These are phyloP conservation scores for Schizopygopsis malacanthus DNA, from an alignment of 2,797 vertebrate genomes.

Conservation along the genomic window DNA sequence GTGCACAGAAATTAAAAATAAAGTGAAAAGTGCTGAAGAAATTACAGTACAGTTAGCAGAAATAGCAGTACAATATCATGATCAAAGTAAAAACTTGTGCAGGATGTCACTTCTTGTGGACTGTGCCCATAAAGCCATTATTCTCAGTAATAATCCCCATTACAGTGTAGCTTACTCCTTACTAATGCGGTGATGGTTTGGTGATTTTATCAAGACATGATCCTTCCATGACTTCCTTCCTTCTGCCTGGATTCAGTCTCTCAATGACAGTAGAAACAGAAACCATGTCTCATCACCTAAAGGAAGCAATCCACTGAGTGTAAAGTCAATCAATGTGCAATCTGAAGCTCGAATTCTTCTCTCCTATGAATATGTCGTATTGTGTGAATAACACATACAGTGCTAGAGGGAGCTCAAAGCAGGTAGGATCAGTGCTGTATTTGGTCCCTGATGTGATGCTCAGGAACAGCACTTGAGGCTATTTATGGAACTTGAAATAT, in stretches of 20 bases:
- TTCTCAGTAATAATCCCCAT: background rate
- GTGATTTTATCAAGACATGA: background rate
- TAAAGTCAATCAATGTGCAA: background rate
- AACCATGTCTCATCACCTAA: background rate
- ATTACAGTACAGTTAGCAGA: background rate
- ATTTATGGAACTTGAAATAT: slow-evolving; percentile 34
- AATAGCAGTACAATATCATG: background rate
- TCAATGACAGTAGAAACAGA: background rate
- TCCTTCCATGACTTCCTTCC: background rate
- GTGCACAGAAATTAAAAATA: background rate
- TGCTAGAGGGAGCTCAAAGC: background rate
- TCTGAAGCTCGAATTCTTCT: slow-evolving; percentile 7
- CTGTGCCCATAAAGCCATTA: background rate
- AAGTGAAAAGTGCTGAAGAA: background rate
- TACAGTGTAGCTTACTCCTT: background rate
- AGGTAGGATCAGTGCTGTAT: background rate
- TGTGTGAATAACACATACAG: background rate
- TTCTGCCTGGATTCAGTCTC: background rate
- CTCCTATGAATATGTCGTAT: slow-evolving; percentile 1
- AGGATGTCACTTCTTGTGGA: background rate
- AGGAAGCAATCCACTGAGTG: background rate
- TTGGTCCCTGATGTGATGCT: background rate
- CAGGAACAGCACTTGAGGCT: slow-evolving; percentile 1
- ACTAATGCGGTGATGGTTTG: background rate
- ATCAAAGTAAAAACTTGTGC: background rate